Base-by-base conservation (phyloP, 2,888 invertebrate genomes). In the Drosophila anomelani region DNA sequence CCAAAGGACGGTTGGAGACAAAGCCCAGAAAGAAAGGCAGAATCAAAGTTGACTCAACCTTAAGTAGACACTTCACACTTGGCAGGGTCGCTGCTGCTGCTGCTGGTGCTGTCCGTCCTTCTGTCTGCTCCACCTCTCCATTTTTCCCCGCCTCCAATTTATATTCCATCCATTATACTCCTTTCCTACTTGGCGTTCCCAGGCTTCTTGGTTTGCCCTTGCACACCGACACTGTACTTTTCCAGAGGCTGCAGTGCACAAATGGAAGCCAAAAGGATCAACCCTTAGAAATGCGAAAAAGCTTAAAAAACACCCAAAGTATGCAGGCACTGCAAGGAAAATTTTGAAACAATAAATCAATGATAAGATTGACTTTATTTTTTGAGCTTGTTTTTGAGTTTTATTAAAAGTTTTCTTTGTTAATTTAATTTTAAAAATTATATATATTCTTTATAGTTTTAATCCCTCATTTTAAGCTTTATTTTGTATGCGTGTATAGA, bases 31-130 rank as follows among this genome's bases (percentile, higher is more conserved):
- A 55, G 47, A 62, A 58, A 49, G 26, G 44, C 41, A 51, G 57
- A 32, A 47, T 71, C 84, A 86, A 80, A 84, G 84, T 84, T 86
- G 81, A 84, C 53, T 86, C 84, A 84, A 86, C 86, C 80, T 77
- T 76, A 81, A 75, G 81, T 63, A 76, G 80, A 66, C 73, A 54
- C 72, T 58, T 47, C 43, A 54, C 60, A 62, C 70, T 57, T 58
- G 68, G 62, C 53, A 53, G 63, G 49, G 67, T 54, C 68, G 49
- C 13, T 20, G 20, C 20, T 20, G 46, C 60, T 36, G 20, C 17
- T 20, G 17, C 41, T 43, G 17, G 5, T 6, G 38, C 39, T 36
- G 38, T 26, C 53, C n/a, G 44, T 39, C 54, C 59, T n/a, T 9
- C 38, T 17, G 32, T 23, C 60, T 49, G 32, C 61, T 44, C 55